Conservation (phyloP, 2,797 vertebrate species). For the Fistularia tabacaria region DNA sequence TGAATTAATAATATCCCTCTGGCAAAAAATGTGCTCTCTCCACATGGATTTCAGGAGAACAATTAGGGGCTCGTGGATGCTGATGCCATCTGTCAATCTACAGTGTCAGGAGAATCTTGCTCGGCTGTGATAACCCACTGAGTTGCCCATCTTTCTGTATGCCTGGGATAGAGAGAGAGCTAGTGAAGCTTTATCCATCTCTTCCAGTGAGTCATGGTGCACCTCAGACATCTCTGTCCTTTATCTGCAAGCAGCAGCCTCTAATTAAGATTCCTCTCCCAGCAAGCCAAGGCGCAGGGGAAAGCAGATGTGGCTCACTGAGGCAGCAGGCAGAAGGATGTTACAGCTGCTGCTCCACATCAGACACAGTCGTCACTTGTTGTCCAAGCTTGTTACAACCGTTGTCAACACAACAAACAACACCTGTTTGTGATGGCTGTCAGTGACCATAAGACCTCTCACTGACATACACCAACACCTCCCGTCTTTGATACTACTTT, state of each 20-base stretch:
- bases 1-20: slow-evolving; percentile 49
- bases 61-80: slow-evolving; percentile 28
- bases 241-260: slow-evolving; percentile 69
- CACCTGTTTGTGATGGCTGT: slow-evolving; percentile 39
- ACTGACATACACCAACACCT: slow-evolving; percentile 1
- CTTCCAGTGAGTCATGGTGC: slow-evolving; percentile 47
- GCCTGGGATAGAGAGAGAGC: slow-evolving; percentile 26
- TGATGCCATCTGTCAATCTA: slow-evolving; percentile 28
- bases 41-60: slow-evolving; percentile 35
- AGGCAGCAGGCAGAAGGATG: slow-evolving; percentile 63
- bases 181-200: slow-evolving; percentile 37
- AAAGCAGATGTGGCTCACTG: slow-evolving; percentile 78
- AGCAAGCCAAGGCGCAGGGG: slow-evolving; percentile 61
- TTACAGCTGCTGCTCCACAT: slow-evolving; percentile 70
- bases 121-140: slow-evolving; percentile 17
- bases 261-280: slow-evolving; percentile 80
- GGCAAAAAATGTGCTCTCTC: slow-evolving; percentile 31
- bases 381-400: slow-evolving; percentile 59
- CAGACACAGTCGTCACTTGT: slow-evolving; percentile 56
- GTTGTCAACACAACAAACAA: slow-evolving; percentile 62
- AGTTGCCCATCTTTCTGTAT: slow-evolving; percentile 12
- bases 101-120: slow-evolving; percentile 25
- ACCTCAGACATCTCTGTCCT: slow-evolving; percentile 68
- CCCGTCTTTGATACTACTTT: slow-evolving; percentile 6
- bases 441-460: slow-evolving; percentile 16